Evolutionary conservation across 2,888 invertebrate species (phyloP), one percentile per base, ranked within the genome.

Genomic region (Dinocampus coccinellae): DNA sequence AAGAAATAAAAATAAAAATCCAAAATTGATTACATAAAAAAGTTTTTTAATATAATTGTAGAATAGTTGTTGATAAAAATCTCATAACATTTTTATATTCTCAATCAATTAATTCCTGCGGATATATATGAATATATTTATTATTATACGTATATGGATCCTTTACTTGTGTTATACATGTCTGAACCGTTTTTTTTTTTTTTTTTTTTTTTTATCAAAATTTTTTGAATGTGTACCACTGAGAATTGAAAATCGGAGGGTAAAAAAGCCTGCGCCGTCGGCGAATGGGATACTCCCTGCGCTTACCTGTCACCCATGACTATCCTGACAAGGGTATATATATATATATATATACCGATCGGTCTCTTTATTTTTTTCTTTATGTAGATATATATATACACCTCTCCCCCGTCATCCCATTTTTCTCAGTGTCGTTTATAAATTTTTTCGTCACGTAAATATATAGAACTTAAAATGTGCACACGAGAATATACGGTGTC

Each of bases 291-390:
- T 16, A 47, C 16, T 16, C 72, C 73, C 77, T 61, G 77, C 76
- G 79, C 79, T 83, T 84, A 85, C 85, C 85, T 85, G 85, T 85
- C 85, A 85, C 81, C 80, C 79, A 78, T 83, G 84, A 85, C 84
- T 83, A 84, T 81, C 77, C 78, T 85, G 85, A 85, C 85, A 77
- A 85, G 85, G 85, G 84, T 83, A 82, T 75, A 73, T 75, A 76
- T 10, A 58, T 34, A n/a, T 4, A 4, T 83, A 82, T 75, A 73
- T 75, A 76, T 10, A 58, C 58, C 33, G 6, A 4, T 3, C 10
- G 29, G 33, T 34, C 58, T 58, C 55, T 20, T 47, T 16, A 4
- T 16, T 6, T 47, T 16, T 20, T 7, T 47, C 16, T 42, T 13
- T 13, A 6, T 16, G 3, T 7, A 4, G 3, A 7, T 29, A 29